Percentiles rank a stretch among this genome's conserved stretches.
Evolutionary conservation across 2,888 invertebrate species (phyloP).

Genomic region (Subacronicta megacephala): DNA sequence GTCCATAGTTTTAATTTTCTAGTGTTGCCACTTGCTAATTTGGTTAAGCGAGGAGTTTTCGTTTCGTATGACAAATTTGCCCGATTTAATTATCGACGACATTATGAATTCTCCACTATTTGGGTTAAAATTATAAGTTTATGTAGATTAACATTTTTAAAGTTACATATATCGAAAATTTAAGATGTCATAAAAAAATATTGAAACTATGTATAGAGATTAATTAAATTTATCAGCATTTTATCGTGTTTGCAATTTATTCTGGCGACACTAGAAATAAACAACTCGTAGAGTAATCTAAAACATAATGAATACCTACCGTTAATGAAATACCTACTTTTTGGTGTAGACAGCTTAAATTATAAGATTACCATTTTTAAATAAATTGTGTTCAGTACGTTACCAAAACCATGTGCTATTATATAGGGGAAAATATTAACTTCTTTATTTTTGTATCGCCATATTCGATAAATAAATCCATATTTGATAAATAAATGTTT

Average conservation of each 20-base stretch:
- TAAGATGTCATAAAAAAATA: not conserved
- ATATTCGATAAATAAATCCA: conserved; percentile 24
- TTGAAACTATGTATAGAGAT: not conserved
- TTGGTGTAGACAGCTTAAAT: conserved; percentile 23
- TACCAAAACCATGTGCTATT: conserved; percentile 58
- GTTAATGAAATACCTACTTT: not conserved
- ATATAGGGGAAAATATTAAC: conserved; percentile 34
- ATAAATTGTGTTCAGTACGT: conserved; percentile 58
- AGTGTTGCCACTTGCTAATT: conserved; percentile 16
- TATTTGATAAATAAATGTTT: conserved; percentile 44
- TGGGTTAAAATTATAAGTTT: not conserved
- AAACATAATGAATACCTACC: no score
- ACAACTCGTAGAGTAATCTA: not conserved
- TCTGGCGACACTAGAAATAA: conserved; percentile 15
- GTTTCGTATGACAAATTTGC: no score
- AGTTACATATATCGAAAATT: conserved; percentile 11
- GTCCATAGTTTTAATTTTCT: conserved; percentile 3
- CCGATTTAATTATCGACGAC: not conserved
- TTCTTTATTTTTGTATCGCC: conserved; percentile 50
- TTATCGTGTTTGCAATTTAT: not conserved
- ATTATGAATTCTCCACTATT: not conserved
- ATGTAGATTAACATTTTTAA: not conserved
- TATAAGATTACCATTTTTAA: conserved; percentile 39
- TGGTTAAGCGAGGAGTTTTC: no score
- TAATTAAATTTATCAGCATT: not conserved